Evolutionary conservation across 2,888 invertebrate genomes (phyloP).

Genomic region (Xanthia togata): DNA sequence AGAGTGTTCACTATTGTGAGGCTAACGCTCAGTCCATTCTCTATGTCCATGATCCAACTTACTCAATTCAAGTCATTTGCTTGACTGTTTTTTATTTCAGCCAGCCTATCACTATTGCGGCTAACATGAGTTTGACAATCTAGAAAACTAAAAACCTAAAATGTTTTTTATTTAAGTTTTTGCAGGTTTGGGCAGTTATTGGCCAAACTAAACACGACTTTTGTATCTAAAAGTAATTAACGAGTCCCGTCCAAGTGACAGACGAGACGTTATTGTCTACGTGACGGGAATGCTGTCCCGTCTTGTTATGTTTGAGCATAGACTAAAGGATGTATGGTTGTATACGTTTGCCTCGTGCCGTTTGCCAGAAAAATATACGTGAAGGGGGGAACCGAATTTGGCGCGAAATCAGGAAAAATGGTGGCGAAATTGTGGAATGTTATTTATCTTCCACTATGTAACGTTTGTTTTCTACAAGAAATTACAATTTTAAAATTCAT

Average conservation of each 20-base stretch:
- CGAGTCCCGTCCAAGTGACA: conserved; percentile 57
- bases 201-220: conserved; percentile 18
- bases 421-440: conserved; percentile 29
- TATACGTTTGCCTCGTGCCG: conserved; percentile 55
- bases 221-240: conserved; percentile 63
- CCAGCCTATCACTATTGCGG: too few relatives aligned
- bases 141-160: too few relatives aligned
- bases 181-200: conserved; percentile 5
- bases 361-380: conserved; percentile 59
- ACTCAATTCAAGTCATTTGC: neutral
- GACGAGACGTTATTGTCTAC: conserved; percentile 67
- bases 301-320: conserved; percentile 46
- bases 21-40: too few relatives aligned
- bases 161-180: neutral
- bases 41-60: too few relatives aligned
- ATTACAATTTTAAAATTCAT: conserved; percentile 35
- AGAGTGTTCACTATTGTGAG: too few relatives aligned
- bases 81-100: neutral
- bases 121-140: neutral
- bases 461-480: conserved; percentile 9
- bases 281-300: conserved; percentile 61
- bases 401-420: conserved; percentile 59
- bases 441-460: conserved; percentile 11
- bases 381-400: conserved; percentile 56
- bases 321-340: conserved; percentile 55